A percentile compares a stretch with the other conserved stretches of the same genome.
These are phyloP conservation scores for Nylanderia fulva DNA, from an alignment of 1,140 invertebrate species.

Conservation along the genomic window DNA sequence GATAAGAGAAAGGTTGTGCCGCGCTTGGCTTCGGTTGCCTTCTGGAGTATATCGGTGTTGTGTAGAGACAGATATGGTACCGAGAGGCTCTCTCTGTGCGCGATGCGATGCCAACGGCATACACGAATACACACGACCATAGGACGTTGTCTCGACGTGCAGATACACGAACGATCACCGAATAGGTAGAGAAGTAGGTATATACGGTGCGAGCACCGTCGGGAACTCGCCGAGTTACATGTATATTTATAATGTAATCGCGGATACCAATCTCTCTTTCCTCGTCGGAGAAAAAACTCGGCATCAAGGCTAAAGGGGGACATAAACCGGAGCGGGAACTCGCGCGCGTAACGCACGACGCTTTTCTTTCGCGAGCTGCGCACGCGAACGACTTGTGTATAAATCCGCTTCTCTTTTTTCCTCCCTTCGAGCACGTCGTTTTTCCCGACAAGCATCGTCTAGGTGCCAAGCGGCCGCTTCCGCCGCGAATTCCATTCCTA, in stretches of 20 bases:
- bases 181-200: not conserved
- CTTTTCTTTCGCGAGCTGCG: slow-evolving; percentile 56
- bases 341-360: slow-evolving; percentile 18
- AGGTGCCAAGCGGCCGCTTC: slow-evolving; percentile 74
- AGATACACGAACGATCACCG: not conserved
- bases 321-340: slow-evolving; percentile 36
- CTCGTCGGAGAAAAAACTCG: slow-evolving; percentile 68
- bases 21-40: slow-evolving; percentile 32
- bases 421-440: slow-evolving; percentile 41
- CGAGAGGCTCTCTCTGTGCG: slow-evolving; percentile 46
- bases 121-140: slow-evolving; percentile 61
- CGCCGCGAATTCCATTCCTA: slow-evolving; percentile 70
- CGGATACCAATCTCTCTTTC: slow-evolving; percentile 78
- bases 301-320: slow-evolving; percentile 68
- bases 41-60: slow-evolving; percentile 37
- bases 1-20: slow-evolving; percentile 66
- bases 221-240: slow-evolving; percentile 69
- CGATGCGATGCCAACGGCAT: slow-evolving; percentile 36
- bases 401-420: slow-evolving; percentile 31
- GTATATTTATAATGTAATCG: slow-evolving; percentile 81
- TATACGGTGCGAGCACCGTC: slow-evolving; percentile 33
- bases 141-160: not conserved
- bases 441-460: slow-evolving; percentile 31
- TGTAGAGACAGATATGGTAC: slow-evolving; percentile 73
- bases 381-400: slow-evolving; percentile 14